Percentiles rank a stretch among this genome's conserved stretches.
Conservation (phyloP, 2,113 vertebrate genomes). For the Craseonycteris thonglongyai region DNA sequence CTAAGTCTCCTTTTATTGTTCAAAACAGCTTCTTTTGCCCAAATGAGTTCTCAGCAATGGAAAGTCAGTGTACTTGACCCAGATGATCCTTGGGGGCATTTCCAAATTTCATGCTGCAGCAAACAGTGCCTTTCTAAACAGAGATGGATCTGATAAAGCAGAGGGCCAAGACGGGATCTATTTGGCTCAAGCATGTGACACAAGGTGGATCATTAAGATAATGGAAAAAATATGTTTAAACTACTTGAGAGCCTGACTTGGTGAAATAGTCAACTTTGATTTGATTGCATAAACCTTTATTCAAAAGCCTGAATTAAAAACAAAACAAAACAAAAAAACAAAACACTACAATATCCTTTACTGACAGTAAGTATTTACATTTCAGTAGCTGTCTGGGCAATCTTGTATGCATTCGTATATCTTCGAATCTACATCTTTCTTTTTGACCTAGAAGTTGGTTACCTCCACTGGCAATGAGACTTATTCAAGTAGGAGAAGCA, state of each 20-base stretch:
- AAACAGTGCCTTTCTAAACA: constrained; percentile 14
- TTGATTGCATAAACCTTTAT: not conserved
- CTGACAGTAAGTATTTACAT: not conserved
- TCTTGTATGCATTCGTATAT: not conserved
- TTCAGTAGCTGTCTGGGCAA: not conserved
- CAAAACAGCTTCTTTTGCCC: constrained; percentile 4
- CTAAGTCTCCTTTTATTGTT: constrained; percentile 18
- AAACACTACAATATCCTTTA: not conserved
- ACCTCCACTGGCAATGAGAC: not conserved
- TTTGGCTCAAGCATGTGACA: constrained; percentile 1
- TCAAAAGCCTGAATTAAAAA: not conserved
- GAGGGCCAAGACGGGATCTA: not conserved
- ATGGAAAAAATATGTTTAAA: not conserved
- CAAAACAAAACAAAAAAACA: too few species aligned
- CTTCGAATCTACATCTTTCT: not conserved
- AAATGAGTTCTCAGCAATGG: constrained; percentile 30
- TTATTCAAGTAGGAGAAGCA: not conserved
- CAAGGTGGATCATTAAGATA: constrained; percentile 24
- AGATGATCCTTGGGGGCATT: constrained; percentile 29
- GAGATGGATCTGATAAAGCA: not conserved
- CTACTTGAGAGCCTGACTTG: not conserved
- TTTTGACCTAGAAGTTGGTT: not conserved
- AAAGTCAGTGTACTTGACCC: constrained; percentile 2
- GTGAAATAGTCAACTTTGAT: constrained; percentile 17
- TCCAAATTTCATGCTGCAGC: constrained; percentile 6